Percentiles rank a stretch among this genome's conserved stretches.
These are phyloP conservation scores for Antidorcas marsupialis DNA, from an alignment of 2,113 vertebrate species.

Conservation along the genomic window DNA sequence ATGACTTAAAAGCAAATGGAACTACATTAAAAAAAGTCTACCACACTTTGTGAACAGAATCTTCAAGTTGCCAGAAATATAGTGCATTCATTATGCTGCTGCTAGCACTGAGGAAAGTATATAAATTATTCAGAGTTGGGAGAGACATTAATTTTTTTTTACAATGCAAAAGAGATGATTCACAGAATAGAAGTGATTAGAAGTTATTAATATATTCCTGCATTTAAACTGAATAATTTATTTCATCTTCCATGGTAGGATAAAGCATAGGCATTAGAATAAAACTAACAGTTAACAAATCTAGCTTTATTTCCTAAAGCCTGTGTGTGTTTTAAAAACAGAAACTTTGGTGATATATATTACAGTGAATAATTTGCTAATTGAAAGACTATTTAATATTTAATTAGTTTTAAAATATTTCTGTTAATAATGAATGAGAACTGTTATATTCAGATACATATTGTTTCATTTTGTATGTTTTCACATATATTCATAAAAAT, in stretches of 20 bases:
- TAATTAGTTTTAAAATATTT: background rate
- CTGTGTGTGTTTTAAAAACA: conserved; percentile 9
- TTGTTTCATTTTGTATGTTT: background rate
- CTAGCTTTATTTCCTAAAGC: background rate
- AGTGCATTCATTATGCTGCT: conserved; percentile 43
- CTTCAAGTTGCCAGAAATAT: conserved; percentile 12
- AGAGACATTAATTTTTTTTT: conserved; percentile 31
- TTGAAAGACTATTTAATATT: background rate
- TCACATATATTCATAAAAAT: background rate
- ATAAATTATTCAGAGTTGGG: conserved; percentile 60
- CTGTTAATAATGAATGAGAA: background rate
- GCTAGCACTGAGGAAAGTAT: background rate
- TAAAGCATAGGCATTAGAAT: conserved; percentile 1
- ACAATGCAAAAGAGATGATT: conserved; percentile 57
- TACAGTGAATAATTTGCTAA: conserved; percentile 7
- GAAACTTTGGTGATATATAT: background rate
- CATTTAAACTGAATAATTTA: conserved; percentile 57
- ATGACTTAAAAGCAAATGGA: conserved; percentile 29
- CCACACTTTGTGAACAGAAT: conserved; percentile 31
- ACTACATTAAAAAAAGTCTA: conserved; percentile 1
- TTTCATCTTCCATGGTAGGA: background rate
- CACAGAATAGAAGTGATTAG: conserved; percentile 47
- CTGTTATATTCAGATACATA: background rate
- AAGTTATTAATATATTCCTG: conserved; percentile 56
- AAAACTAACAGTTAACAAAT: conserved; percentile 16